Percentiles rank a stretch among this genome's conserved stretches.
These are phyloP conservation scores for Mungos mungo DNA, from an alignment of 2,113 vertebrate genomes.

Conservation along the genomic window DNA sequence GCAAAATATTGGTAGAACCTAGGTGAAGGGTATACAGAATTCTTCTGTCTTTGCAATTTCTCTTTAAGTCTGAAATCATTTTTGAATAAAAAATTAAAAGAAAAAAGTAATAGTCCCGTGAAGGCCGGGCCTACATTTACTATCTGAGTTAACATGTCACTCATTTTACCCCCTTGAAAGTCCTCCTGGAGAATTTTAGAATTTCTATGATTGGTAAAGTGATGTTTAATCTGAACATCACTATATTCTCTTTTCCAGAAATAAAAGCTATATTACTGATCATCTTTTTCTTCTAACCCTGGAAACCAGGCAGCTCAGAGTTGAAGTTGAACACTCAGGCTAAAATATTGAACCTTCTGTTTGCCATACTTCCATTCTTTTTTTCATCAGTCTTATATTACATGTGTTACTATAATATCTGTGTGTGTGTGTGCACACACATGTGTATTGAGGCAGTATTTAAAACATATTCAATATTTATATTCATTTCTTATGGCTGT, in stretches of 20 bases:
- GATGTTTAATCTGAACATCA: not conserved
- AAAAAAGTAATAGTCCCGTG: not conserved
- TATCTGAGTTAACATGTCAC: not conserved
- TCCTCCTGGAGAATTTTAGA: not conserved
- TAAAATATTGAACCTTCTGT: not conserved
- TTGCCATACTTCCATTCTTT: not conserved
- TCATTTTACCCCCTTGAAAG: not conserved
- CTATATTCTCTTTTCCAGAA: not conserved
- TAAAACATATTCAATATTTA: not conserved
- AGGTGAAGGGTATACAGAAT: not conserved
- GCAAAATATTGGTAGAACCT: not conserved
- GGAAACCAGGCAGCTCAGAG: not conserved
- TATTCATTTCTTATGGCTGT: not conserved
- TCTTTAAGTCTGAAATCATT: not conserved
- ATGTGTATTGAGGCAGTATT: not conserved
- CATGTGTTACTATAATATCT: not conserved
- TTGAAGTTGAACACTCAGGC: not conserved
- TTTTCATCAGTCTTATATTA: not conserved
- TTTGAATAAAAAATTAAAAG: not conserved
- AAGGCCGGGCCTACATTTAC: not conserved
- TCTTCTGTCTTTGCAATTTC: not conserved
- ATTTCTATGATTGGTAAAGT: not conserved
- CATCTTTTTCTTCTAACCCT: conserved; percentile 3
- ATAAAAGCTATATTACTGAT: not conserved
- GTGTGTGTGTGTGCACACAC: not conserved